Evolutionary conservation across 2,797 vertebrate genomes (phyloP), one percentile per base, ranked within the genome.

Genomic region (Chrosomus eos): DNA sequence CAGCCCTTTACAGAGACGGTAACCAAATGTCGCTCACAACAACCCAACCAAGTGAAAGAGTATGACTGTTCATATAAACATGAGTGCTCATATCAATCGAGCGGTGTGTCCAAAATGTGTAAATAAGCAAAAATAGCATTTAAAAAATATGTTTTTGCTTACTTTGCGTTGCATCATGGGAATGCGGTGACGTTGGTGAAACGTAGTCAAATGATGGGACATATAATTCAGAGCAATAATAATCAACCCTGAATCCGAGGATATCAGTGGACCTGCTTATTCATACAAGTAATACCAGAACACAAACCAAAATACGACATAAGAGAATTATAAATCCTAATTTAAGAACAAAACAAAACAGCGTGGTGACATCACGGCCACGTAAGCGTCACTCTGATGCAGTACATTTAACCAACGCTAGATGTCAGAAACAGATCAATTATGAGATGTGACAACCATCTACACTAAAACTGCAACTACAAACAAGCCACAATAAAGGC

Each of bases 21-120:
- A 5, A 23, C 19, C 0, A 7, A 1, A 11, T 16, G 1, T 48
- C 26, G 1, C 19, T 21, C 26, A 5, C 1, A 0, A 6, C 11
- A 0, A 51, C 2, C 13, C 33, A 14, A 16, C 43, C 21, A 1
- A 36, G 4, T 1, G 55, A 43, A 13, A 43, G 2, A 2, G 3
- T 7, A 19, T 1, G 21, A 51, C 6, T 5, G 33, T 33, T 33
- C 33, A 33, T 33, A 4, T 33, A 1, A 4, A n/a, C 18, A n/a
- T 1, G 1, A 48, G 1, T 68, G 10, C 1, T 1, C 4, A 11
- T 10, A 62, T 11, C n/a, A 13, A 3, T 19, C 16, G 10, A 38
- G 28, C 1, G 8, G 3, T 48, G 19, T 18, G 43, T 36, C 14
- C 33, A 67, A 10, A 26, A 48, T 33, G 1, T 28, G 0, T 0